Evolutionary conservation across 1,140 invertebrate species (phyloP), one percentile per base, ranked within the genome.

Genomic region (Brachionus rubens): DNA sequence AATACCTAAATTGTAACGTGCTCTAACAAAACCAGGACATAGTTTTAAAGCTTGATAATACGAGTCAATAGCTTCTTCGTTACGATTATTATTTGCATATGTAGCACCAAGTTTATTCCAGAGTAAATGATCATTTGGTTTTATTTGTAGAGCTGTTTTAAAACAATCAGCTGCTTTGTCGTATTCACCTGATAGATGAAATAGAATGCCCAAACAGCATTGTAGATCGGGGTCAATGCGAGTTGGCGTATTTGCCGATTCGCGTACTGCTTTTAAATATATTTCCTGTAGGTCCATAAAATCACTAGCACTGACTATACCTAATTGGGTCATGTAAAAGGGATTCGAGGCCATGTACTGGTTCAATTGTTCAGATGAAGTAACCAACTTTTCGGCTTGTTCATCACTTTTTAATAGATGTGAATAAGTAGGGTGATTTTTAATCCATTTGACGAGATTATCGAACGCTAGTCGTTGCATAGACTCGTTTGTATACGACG

Each of bases 21-120:
- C 94, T 65, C 96, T 88, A 77, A 98, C 96, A 83, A 96, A 98
- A 14, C 96, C 95, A 3, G 96, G 96, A 65, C 91, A 90, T 28
- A 98, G 85, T 82, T 91, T 88, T 24, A 99, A 85, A 50, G 96
- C 95, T 80, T 90, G 88, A 80, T 93, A 90, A 84, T 99, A 99
- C 0, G 96, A 95, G 79, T 93, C 90, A 19, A 99, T 91, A 16
- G 96, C 95, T 87, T 98, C 93, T 81, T 95, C 94, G 19, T 94
- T 93, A 65, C 89, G 89, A 54, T 91, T 91, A 78, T 94, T 92
- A 86, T 99, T 99, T 16, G 96, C 96, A 78, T 98, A 85, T 28
- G 95, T 96, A 36, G 96, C 96, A 47, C 96, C 96, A 30, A 98
- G 86, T 80, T 93, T 91, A 85, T 99, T 99, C 96, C 96, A 99